Base-by-base conservation (phyloP, 2,113 vertebrate species). In the Piliocolobus tephrosceles region DNA sequence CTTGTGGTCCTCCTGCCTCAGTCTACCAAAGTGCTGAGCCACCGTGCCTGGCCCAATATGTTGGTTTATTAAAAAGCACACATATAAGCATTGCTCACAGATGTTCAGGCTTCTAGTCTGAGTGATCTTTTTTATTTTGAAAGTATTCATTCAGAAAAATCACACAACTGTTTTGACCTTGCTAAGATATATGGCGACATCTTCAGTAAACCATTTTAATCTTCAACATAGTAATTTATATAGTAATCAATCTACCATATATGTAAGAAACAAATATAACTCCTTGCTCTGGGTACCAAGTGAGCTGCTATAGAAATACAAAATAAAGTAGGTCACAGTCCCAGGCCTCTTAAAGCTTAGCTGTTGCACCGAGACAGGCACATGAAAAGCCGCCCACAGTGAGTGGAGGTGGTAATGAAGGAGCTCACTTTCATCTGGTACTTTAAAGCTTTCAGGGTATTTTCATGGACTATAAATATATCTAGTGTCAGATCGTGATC, bases 101-200 rank as follows among this genome's bases (percentile, higher is more conserved):
- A 66, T 13, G n/a, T 40, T 75, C 16, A 30, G 87, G 68, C 27
- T 83, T 87, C 68, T 8, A 35, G 47, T 0, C 1, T 40, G 20
- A 88, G 17, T 30, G 9, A 78, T 27, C 55, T 38, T 86, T 78
- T 93, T 78, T 11, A 35, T 23, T 88, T 66, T 84, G 76, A 93
- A 64, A 89, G 64, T 35, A 66, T 8, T 91, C 72, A 64, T 75
- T 90, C 58, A 92, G 35, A 90, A 93, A 85, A 78, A 45, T 9
- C 23, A 57, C 17, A 88, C 38, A 45, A 23, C 45, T 17, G 8
- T 35, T 86, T 83, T 76, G 47, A 50, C 35, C 84, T 83, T 87
- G 40, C 91, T 75, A 73, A 86, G 61, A 58, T 30, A 18, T 4
- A 73, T 1, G 23, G 17, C 52, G 35, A 43, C 20, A 70, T 14